phyloP scores from a whole-genome alignment of 2,113 vertebrate species.

The Myiozetetes cayanensis region DNA sequence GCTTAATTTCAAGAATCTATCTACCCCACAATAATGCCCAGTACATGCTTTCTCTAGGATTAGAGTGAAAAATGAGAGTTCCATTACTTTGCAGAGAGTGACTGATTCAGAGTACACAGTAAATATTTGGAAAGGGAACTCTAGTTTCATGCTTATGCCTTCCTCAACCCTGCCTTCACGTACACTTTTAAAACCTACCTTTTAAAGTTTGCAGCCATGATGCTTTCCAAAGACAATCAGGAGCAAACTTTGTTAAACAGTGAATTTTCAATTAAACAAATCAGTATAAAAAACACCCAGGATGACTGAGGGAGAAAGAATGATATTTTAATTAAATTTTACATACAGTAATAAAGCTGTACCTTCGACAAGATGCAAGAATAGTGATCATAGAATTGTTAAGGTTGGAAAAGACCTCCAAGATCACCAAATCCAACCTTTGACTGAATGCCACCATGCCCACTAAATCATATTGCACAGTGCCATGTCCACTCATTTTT shows the following conservation, averaged over 20 bases:
- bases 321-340: background rate
- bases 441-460: background rate
- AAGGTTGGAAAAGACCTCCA: background rate
- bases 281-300: background rate
- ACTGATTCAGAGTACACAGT: background rate
- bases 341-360: background rate
- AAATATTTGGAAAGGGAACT: background rate
- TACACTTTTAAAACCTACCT: background rate
- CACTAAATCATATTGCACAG: no score
- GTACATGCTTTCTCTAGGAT: background rate
- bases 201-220: background rate
- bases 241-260: background rate
- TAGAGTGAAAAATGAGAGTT: background rate
- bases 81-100: background rate
- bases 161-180: background rate
- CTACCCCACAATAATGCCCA: accelerated
- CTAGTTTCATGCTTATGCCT: background rate
- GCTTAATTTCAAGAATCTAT: background rate
- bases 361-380: background rate
- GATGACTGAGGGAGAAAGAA: background rate
- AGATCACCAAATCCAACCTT: background rate
- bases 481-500: accelerated
- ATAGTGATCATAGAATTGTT: background rate
- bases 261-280: background rate
- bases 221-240: background rate